Evolutionary conservation across 2,888 invertebrate genomes (phyloP).

Genomic region (Punctoribates punctum): DNA sequence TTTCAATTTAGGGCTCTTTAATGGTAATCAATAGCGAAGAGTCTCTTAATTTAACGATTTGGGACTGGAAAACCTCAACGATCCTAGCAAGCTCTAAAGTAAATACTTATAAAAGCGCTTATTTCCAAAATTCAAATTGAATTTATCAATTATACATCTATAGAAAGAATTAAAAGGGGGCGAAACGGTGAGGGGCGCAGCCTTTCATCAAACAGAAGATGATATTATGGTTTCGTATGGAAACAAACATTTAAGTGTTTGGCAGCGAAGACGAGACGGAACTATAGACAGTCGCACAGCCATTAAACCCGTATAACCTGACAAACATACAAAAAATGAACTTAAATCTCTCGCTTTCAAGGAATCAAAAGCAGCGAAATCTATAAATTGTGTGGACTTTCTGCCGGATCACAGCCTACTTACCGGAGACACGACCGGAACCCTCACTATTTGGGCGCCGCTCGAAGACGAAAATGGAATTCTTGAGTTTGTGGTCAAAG

Average conservation of each 20-base stretch:
- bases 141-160: background rate
- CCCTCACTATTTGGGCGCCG: slow-evolving; percentile 83
- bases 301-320: slow-evolving; percentile 4
- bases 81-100: slow-evolving; percentile 31
- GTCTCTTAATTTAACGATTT: slow-evolving; percentile 27
- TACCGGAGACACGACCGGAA: slow-evolving; percentile 85
- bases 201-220: slow-evolving; percentile 41
- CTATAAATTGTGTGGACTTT: slow-evolving; percentile 40
- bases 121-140: too few species aligned
- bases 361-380: slow-evolving; percentile 37
- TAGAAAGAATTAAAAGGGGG: slow-evolving; percentile 35
- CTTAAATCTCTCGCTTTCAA: background rate
- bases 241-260: slow-evolving; percentile 40
- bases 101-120: too few species aligned
- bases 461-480: slow-evolving; percentile 69
- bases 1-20: slow-evolving; percentile 31
- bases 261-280: slow-evolving; percentile 37
- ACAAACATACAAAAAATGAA: background rate
- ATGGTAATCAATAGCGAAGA: slow-evolving; percentile 27
- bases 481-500: slow-evolving; percentile 46
- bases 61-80: slow-evolving; percentile 31
- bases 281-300: slow-evolving; percentile 38
- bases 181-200: slow-evolving; percentile 29
- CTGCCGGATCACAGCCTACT: slow-evolving; percentile 81
- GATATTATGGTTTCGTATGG: slow-evolving; percentile 42